Percentiles rank a stretch among this genome's conserved stretches.
Evolutionary conservation across 2,888 invertebrate genomes (phyloP).

Genomic region (Sceliomorpha sp.): DNA sequence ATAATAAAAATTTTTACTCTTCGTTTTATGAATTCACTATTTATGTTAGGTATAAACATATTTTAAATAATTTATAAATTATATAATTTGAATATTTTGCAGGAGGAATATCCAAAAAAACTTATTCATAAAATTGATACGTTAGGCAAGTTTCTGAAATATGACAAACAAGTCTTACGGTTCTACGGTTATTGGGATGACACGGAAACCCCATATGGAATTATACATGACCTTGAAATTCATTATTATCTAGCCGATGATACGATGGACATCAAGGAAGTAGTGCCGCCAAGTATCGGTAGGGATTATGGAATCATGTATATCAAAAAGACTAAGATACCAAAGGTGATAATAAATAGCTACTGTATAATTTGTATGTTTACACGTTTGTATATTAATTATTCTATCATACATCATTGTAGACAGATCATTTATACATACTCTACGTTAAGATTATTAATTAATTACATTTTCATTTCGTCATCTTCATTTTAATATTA

Average conservation of each 20-base stretch:
- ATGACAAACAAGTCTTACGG: conserved; percentile 88
- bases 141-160: conserved; percentile 90
- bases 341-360: conserved; percentile 83
- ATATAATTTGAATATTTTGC: conserved; percentile 10
- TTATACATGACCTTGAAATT: conserved; percentile 88
- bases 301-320: conserved; percentile 87
- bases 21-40: too few species aligned
- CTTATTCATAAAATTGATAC: conserved; percentile 84
- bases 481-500: too few species aligned
- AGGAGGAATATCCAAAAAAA: conserved; percentile 78
- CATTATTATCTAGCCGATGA: conserved; percentile 93
- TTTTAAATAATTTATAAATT: not conserved
- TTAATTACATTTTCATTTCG: too few species aligned
- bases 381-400: too few species aligned
- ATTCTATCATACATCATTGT: too few species aligned
- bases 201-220: conserved; percentile 87
- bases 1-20: too few species aligned
- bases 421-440: too few species aligned
- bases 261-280: conserved; percentile 93
- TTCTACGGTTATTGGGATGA: conserved; percentile 97
- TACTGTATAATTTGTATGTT: too few species aligned
- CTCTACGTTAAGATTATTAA: too few species aligned
- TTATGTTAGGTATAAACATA: too few species aligned
- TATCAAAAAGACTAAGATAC: conserved; percentile 87
- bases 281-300: conserved; percentile 85